phyloP scores from a whole-genome alignment of 1,140 invertebrate genomes.

The Bombyx mandarina region DNA sequence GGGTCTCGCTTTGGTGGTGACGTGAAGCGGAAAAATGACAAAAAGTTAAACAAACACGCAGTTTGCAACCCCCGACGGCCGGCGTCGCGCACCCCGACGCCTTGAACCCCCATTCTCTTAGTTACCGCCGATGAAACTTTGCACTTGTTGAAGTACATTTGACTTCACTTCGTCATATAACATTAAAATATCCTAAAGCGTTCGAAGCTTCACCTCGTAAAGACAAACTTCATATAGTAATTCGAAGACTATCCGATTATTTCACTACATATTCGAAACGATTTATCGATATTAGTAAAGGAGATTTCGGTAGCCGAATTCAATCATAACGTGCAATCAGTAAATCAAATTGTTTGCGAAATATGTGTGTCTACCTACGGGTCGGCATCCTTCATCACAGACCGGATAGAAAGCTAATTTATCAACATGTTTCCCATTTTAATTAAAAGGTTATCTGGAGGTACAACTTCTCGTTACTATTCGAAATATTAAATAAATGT shows the following conservation, averaged over 20 bases:
- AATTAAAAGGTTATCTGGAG: slow-evolving; percentile 17
- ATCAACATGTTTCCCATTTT: slow-evolving; percentile 21
- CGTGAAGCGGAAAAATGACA: slow-evolving; percentile 5
- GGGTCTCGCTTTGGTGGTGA: not conserved
- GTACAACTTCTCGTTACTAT: slow-evolving; percentile 5
- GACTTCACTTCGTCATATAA: too few relatives aligned
- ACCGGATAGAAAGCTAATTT: slow-evolving; percentile 24
- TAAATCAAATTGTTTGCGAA: too few relatives aligned
- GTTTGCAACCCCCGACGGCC: not conserved
- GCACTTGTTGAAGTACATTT: not conserved
- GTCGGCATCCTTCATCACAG: slow-evolving; percentile 13
- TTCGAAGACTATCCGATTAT: too few relatives aligned
- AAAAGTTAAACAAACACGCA: slow-evolving; percentile 7
- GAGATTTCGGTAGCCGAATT: not conserved
- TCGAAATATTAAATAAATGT: not conserved
- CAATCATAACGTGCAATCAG: too few relatives aligned
- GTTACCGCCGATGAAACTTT: slow-evolving; percentile 1
- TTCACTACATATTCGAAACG: too few relatives aligned
- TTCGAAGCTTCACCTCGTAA: too few relatives aligned
- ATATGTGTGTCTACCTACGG: too few relatives aligned
- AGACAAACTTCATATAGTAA: too few relatives aligned
- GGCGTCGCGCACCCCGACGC: not conserved
- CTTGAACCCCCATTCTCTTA: not conserved
- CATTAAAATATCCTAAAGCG: too few relatives aligned
- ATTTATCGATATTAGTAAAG: too few relatives aligned